Percentiles rank a stretch among this genome's conserved stretches.
Conservation (phyloP, 1,140 invertebrate species). For the Sinonovacula constricta region DNA sequence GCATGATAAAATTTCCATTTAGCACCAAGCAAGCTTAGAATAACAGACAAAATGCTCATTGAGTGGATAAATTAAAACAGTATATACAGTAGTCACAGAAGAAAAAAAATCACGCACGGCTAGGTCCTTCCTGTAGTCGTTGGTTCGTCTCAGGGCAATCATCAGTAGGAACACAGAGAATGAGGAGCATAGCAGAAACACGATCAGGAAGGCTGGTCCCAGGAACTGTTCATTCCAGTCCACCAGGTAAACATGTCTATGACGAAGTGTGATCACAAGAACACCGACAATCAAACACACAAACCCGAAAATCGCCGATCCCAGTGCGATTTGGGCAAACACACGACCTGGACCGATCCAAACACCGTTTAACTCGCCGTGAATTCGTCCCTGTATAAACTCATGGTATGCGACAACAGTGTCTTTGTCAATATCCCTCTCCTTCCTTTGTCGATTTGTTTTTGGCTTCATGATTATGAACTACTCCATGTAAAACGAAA, state of each 20-base stretch:
- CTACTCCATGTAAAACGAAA: too few relatives aligned
- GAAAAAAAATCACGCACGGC: conserved; percentile 66
- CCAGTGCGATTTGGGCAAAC: conserved; percentile 53
- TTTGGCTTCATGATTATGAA: conserved; percentile 47
- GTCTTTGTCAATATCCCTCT: conserved; percentile 66
- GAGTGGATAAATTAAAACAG: too few relatives aligned
- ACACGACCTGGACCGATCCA: conserved; percentile 64
- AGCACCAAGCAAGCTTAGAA: too few relatives aligned
- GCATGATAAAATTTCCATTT: too few relatives aligned
- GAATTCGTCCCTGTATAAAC: conserved; percentile 68
- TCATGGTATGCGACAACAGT: conserved; percentile 73
- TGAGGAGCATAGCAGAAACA: conserved; percentile 63
- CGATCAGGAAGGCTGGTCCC: conserved; percentile 71
- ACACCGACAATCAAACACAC: conserved; percentile 62
- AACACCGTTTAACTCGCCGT: conserved; percentile 67
- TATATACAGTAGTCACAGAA: too few relatives aligned
- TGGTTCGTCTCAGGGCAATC: conserved; percentile 62
- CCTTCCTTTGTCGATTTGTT: conserved; percentile 33
- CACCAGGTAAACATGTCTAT: conserved; percentile 71
- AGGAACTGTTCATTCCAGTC: conserved; percentile 70
- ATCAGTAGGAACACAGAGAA: conserved; percentile 62
- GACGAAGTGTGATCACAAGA: conserved; percentile 65
- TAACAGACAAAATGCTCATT: too few relatives aligned
- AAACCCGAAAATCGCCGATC: conserved; percentile 55
- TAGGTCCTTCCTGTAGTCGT: conserved; percentile 68